Evolutionary conservation across 2,113 vertebrate species (phyloP).

Genomic region (Stegostoma tigrinum): DNA sequence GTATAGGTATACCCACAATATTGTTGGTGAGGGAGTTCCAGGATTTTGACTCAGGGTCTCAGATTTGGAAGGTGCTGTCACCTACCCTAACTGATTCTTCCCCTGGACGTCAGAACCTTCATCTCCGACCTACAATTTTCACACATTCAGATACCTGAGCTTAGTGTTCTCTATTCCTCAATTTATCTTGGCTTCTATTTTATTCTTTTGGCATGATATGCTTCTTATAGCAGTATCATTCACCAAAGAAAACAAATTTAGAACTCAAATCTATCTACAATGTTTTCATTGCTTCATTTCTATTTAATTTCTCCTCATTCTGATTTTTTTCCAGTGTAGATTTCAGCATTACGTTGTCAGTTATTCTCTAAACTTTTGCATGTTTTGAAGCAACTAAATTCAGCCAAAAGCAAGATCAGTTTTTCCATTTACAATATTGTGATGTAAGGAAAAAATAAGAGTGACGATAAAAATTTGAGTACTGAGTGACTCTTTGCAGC

Average conservation of each 20-base stretch:
- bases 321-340: background rate
- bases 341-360: background rate
- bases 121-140: background rate
- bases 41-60: too few species aligned
- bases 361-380: background rate
- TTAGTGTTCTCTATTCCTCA: background rate
- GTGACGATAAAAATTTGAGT: background rate
- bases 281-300: background rate
- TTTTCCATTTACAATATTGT: background rate
- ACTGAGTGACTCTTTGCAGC: background rate
- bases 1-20: too few species aligned
- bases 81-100: background rate
- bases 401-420: background rate
- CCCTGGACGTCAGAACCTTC: background rate
- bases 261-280: background rate
- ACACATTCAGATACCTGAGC: background rate
- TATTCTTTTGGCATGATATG: background rate
- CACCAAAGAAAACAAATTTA: background rate
- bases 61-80: background rate
- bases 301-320: background rate
- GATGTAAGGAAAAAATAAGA: background rate
- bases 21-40: too few species aligned
- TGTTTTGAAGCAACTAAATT: background rate
- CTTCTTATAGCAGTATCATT: background rate
- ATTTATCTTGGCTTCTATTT: background rate